Evolutionary conservation across 2,113 vertebrate species (phyloP).

Genomic region (Terrapene triunguis): DNA sequence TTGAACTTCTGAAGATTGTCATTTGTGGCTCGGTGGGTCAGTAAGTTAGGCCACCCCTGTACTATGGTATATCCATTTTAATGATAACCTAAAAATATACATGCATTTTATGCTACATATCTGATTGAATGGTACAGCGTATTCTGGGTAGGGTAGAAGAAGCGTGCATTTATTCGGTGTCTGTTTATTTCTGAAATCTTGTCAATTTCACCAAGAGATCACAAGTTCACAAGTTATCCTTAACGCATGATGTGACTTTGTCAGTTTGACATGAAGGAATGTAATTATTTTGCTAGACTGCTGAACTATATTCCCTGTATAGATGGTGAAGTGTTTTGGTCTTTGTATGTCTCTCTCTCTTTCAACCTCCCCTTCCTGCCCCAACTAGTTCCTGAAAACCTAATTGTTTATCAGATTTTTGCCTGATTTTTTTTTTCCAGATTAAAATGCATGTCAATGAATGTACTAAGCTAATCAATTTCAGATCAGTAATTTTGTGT

Average conservation of each 20-base stretch:
- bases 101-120: background rate
- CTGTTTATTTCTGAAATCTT: constrained; percentile 8
- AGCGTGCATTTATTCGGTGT: background rate
- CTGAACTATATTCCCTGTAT: constrained; percentile 11
- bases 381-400: constrained; percentile 9
- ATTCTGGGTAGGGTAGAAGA: background rate
- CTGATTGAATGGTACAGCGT: background rate
- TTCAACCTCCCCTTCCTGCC: constrained; percentile 9
- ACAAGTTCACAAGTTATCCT: background rate
- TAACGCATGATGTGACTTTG: background rate
- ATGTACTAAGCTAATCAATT: constrained; percentile 7
- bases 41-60: no score
- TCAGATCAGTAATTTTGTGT: background rate
- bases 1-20: no score
- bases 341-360: constrained; percentile 43
- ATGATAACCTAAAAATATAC: background rate
- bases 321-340: background rate
- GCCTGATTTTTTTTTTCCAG: background rate
- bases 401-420: background rate
- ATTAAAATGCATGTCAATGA: background rate
- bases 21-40: no score
- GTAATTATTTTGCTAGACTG: background rate
- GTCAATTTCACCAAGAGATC: background rate
- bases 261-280: background rate
- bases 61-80: background rate